These are phyloP conservation scores for Falco cherrug DNA, from an alignment of 2,797 vertebrate genomes.

Conservation along the genomic window DNA sequence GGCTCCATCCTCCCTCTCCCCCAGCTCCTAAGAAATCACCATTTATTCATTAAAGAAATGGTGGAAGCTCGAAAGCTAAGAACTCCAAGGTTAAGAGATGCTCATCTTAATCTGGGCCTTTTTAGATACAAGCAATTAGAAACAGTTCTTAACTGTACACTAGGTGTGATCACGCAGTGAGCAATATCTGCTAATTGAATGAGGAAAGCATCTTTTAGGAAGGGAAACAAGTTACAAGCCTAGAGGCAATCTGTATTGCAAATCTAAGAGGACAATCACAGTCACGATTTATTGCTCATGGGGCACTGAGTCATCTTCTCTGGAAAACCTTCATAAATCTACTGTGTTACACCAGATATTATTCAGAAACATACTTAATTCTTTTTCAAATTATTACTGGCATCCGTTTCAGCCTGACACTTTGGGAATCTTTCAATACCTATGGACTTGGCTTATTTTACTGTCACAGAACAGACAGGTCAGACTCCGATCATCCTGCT, in stretches of 20 bases:
- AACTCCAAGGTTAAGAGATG: neutral
- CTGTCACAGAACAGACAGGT: fast-evolving
- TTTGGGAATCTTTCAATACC: neutral
- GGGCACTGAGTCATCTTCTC: neutral
- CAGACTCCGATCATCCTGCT: neutral
- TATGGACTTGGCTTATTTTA: neutral
- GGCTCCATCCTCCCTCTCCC: neutral
- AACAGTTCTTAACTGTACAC: neutral
- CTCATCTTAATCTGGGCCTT: neutral
- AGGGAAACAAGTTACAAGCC: neutral
- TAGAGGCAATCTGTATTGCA: neutral
- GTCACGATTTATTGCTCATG: neutral
- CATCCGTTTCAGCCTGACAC: neutral
- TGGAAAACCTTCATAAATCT: neutral
- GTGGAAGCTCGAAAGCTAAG: neutral
- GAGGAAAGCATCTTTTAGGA: neutral
- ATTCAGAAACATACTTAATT: neutral
- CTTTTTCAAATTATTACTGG: neutral
- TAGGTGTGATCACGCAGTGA: neutral
- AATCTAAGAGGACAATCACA: neutral
- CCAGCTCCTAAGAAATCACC: neutral
- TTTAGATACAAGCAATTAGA: neutral
- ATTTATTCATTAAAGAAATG: neutral
- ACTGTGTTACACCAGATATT: neutral
- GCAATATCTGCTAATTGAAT: neutral